Percentiles rank a stretch among this genome's conserved stretches.
Evolutionary conservation across 2,113 vertebrate genomes (phyloP).

Genomic region (Cairina moschata): DNA sequence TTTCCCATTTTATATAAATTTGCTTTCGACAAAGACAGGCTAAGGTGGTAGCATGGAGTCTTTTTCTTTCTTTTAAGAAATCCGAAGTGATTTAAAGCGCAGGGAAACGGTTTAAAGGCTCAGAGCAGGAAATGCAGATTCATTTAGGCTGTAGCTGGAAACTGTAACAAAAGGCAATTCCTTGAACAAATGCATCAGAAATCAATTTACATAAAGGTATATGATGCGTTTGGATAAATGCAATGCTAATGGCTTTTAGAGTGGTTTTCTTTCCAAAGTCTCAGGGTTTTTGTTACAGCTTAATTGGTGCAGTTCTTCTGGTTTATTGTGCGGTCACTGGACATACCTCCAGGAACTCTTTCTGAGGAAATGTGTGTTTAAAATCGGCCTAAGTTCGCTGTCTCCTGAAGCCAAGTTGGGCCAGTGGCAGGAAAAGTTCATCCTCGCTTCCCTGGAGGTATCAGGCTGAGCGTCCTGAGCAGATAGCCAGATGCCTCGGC

Average conservation of each 20-base stretch:
- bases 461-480: slow-evolving; percentile 70
- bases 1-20: slow-evolving; percentile 84
- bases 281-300: slow-evolving; percentile 87
- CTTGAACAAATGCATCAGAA: slow-evolving; percentile 88
- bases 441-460: slow-evolving; percentile 55
- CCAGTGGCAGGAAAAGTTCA: slow-evolving; percentile 75
- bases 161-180: slow-evolving; percentile 88
- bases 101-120: slow-evolving; percentile 72
- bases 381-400: slow-evolving; percentile 64
- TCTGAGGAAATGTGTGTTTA: slow-evolving; percentile 77
- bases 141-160: slow-evolving; percentile 83
- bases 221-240: slow-evolving; percentile 87
- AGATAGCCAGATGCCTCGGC: slow-evolving; percentile 72
- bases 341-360: slow-evolving; percentile 81
- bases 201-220: slow-evolving; percentile 92
- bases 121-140: slow-evolving; percentile 84
- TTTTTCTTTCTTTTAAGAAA: slow-evolving; percentile 76
- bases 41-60: slow-evolving; percentile 80
- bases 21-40: slow-evolving; percentile 88
- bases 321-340: slow-evolving; percentile 85
- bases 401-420: slow-evolving; percentile 69
- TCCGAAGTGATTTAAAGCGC: slow-evolving; percentile 83
- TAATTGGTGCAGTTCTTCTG: slow-evolving; percentile 86
- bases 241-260: slow-evolving; percentile 89
- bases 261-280: slow-evolving; percentile 87